Percentiles rank a stretch among this genome's conserved stretches.
phyloP scores from a whole-genome alignment of 2,797 vertebrate species.

The Aotus griseimembra region DNA sequence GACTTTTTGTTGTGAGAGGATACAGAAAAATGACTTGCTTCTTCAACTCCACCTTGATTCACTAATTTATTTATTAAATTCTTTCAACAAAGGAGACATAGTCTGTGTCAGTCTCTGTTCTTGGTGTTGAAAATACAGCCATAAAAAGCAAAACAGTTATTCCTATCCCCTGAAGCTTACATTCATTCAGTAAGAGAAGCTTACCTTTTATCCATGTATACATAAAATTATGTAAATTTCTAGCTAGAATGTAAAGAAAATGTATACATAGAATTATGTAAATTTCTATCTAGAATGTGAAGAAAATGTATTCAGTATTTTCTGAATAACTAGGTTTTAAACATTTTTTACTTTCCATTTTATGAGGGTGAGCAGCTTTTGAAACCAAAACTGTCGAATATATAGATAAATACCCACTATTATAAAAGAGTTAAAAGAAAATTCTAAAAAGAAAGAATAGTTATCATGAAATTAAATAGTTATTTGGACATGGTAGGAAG shows the following conservation, averaged over 20 bases:
- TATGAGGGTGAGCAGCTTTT: not conserved
- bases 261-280: not conserved
- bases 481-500: not conserved
- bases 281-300: not conserved
- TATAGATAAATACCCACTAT: not conserved
- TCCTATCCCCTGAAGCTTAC: no score
- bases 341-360: not conserved
- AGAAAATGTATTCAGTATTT: not conserved
- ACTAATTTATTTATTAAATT: not conserved
- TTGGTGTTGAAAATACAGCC: not conserved
- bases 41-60: not conserved
- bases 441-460: not conserved
- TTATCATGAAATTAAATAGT: not conserved
- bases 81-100: not conserved
- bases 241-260: not conserved
- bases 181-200: not conserved
- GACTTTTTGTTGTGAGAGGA: not conserved
- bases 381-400: not conserved
- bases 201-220: not conserved
- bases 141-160: not conserved
- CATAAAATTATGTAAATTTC: not conserved
- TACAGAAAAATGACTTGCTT: not conserved
- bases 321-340: not conserved
- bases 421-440: not conserved
- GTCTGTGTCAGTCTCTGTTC: not conserved